Evolutionary conservation across 2,888 invertebrate genomes (phyloP).

Genomic region (Argyresthia goedartella): DNA sequence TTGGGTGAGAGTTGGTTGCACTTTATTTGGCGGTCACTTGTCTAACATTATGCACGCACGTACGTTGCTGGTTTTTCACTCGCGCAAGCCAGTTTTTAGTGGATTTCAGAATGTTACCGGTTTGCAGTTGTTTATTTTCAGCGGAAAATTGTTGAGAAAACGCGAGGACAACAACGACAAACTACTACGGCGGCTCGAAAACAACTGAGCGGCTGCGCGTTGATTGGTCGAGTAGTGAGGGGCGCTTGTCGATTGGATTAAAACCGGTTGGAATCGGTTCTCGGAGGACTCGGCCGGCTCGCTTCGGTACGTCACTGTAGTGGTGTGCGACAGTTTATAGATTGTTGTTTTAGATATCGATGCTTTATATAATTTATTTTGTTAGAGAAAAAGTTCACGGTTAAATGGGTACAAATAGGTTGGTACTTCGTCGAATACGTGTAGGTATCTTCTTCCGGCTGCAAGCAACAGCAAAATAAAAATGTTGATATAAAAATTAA

Average conservation of each 20-base stretch:
- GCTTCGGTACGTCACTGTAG: constrained; percentile 45
- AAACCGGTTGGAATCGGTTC: constrained; percentile 61
- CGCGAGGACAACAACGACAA: constrained; percentile 17
- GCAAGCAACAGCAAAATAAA: no score
- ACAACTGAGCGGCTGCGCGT: constrained; percentile 41
- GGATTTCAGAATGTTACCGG: constrained; percentile 26
- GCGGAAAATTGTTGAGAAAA: constrained; percentile 29
- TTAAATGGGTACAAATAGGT: no score
- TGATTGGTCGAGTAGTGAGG: constrained; percentile 53
- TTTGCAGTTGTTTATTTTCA: constrained; percentile 19
- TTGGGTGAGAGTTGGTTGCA: not conserved
- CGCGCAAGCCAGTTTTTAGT: not conserved
- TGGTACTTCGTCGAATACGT: no score
- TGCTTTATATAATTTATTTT: no score
- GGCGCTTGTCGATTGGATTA: constrained; percentile 47
- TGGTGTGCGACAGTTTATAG: constrained; percentile 23
- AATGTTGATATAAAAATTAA: no score
- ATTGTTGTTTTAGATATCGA: not conserved
- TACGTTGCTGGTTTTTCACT: not conserved
- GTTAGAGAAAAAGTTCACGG: no score
- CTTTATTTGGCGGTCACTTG: constrained; percentile 33
- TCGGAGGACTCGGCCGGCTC: constrained; percentile 53
- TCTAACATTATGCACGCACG: constrained; percentile 51
- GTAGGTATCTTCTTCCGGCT: no score
- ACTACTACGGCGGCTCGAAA: constrained; percentile 32